Base-by-base conservation (phyloP, 2,113 vertebrate species). In the Aphyosemion australe region DNA sequence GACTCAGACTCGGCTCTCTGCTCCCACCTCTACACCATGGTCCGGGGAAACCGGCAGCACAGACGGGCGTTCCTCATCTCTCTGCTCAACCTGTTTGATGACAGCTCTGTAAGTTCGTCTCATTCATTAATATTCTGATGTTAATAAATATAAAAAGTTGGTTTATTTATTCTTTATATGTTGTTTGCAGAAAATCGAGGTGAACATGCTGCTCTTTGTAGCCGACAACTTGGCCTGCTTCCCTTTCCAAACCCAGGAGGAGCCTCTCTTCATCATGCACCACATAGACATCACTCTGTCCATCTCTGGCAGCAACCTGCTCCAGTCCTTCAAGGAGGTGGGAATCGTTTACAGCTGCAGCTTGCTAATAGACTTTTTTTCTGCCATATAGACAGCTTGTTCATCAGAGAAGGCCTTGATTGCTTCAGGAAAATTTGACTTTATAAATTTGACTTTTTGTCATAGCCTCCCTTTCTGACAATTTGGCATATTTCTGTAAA, bases 231-330 rank as follows among this genome's bases (percentile, higher is more conserved):
- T 99, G 88, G 97, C 96, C 83, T 96, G 94, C 92, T 99, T 99
- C 92, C 97, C 97, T 16, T 99, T 92, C 55, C 97, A 98, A 91
- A 96, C 93, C 51, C 97, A 99, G 84, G 97, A 99, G 82, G 97
- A 99, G 85, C 96, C 97, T n/a, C 93, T 99, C 74, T 99, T 99
- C 87, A 98, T 99, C 89, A 99, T 99, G 97, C 97, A 99, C 90
- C 97, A 99, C 70, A 94, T 99, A 90, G 97, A 99, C 78, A 99
- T 99, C 54, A 98, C 96, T 14, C 93, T 99, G 39, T 99, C 97
- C 21, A 96, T 99, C 86, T 99, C 97, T 69, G 97, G 97, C 70
- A 98, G 96, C 90, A 99, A 99, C 84, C 90, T 99, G 45, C 93
- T 99, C 14, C 97, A 99, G 93, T 96, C 96, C 49, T 99, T 99